Conservation (phyloP, 2,113 vertebrate genomes). For the Crotalus tigris region DNA sequence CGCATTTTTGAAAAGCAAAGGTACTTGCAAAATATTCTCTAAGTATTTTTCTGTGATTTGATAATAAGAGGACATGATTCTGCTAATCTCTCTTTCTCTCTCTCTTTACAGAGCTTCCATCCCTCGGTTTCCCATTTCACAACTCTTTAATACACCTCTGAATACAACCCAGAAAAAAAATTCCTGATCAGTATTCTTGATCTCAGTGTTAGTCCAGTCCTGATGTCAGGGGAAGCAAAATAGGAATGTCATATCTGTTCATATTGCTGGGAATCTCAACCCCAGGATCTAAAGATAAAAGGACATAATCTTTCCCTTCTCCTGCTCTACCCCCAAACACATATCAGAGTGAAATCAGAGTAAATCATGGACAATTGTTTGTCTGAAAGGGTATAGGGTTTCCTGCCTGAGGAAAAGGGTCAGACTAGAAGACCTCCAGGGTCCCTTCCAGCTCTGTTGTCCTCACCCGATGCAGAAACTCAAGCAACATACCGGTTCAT, state of each 20-base stretch:
- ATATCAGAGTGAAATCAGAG: background rate
- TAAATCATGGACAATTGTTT: background rate
- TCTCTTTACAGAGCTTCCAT: too few species aligned
- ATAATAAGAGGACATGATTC: constrained; percentile 53
- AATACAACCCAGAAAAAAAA: background rate
- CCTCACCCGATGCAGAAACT: background rate
- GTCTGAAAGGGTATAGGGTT: too few species aligned
- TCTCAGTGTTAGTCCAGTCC: background rate
- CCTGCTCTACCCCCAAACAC: background rate
- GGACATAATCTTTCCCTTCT: background rate
- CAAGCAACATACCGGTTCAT: constrained; percentile 83
- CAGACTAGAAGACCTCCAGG: background rate
- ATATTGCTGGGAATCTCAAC: background rate
- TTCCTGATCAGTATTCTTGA: background rate
- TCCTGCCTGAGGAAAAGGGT: background rate
- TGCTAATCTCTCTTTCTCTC: constrained; percentile 39
- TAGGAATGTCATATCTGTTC: background rate
- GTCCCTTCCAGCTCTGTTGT: background rate
- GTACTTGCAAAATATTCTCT: constrained; percentile 34
- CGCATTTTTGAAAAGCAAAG: constrained; percentile 45
- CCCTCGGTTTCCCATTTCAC: background rate
- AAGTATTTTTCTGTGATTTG: constrained; percentile 40
- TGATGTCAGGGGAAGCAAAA: background rate
- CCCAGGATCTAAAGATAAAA: background rate
- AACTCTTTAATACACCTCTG: background rate